Evolutionary conservation across 2,113 vertebrate genomes (phyloP), one percentile per base, ranked within the genome.

Genomic region (Silurus meridionalis): DNA sequence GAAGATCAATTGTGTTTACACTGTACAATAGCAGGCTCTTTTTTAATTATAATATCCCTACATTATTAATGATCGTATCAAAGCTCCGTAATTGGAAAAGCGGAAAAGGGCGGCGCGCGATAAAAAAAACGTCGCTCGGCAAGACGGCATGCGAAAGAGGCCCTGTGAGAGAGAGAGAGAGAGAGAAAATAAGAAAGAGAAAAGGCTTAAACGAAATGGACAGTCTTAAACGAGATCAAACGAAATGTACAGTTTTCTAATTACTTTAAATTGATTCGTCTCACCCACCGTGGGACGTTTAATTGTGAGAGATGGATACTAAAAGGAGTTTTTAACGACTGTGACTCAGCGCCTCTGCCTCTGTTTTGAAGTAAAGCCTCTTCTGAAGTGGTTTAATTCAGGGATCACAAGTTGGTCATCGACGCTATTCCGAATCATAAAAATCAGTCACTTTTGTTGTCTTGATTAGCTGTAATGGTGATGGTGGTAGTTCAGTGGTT

Each of bases 1-100:
- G 84, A 94, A 94, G 93, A 95, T 95, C 94, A 94, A 94, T 95
- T 94, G 93, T 95, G 93, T 95, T 95, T 94, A 94, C 94, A 92
- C 89, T 92, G 92, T 88, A 92, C 92, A 93, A 93, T 88, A 92
- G 92, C 91, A 84, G 90, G 90, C 90, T 88, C 93, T 92, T 93
- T 37, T 94, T 93, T 95, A 95, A 95, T 95, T 94, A 94, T 93
- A 95, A 94, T 94, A 95, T 91, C 92, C 91, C 93, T 95, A 92
- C 92, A 95, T 95, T 95, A 95, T 95, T 95, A 95, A 95, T 94
- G 94, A 91, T 90, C 90, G 93, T 91, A 92, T 92, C 91, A 86
- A 37, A 89, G 90, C 90, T 91, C 90, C 87, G 91, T 93, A 95
- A 95, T 94, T 93, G 91, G 94, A 86, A 37, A 95, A 93, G 93